phyloP scores from a whole-genome alignment of 2,888 invertebrate species.

The Camptogramma bilineatum region DNA sequence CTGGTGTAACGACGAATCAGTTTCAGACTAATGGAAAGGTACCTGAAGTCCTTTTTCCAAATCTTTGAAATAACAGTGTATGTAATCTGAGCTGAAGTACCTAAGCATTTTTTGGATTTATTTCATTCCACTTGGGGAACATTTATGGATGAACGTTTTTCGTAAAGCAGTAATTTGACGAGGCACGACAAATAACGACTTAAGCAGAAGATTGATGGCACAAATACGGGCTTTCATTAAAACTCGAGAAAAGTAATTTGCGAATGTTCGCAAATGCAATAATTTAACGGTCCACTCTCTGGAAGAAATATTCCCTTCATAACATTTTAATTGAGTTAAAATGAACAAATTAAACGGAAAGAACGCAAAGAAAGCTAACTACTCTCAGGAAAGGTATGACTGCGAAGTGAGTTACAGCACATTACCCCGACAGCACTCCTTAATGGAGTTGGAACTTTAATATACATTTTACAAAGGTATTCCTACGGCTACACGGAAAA shows the following conservation, averaged over 20 bases:
- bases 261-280: slow-evolving; percentile 15
- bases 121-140: not conserved
- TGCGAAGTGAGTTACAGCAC: slow-evolving; percentile 51
- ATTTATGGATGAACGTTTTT: not conserved
- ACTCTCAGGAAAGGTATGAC: slow-evolving; percentile 43
- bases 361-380: slow-evolving; percentile 40
- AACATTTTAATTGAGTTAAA: slow-evolving; percentile 43
- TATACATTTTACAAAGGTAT: slow-evolving; percentile 46
- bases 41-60: not conserved
- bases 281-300: slow-evolving; percentile 16
- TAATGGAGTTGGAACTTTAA: slow-evolving; percentile 48
- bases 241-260: slow-evolving; percentile 24
- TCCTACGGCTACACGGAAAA: slow-evolving; percentile 26
- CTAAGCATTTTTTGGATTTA: not conserved
- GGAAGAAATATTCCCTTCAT: slow-evolving; percentile 25
- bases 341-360: slow-evolving; percentile 42
- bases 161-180: not conserved
- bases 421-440: slow-evolving; percentile 50
- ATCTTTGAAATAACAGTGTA: not conserved
- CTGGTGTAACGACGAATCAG: not conserved
- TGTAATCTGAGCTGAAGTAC: not conserved
- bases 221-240: slow-evolving; percentile 21
- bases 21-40: not conserved
- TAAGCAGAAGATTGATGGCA: slow-evolving; percentile 11
- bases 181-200: not conserved